These are phyloP conservation scores for Drosophila rubida DNA, from an alignment of 2,888 invertebrate species.

Conservation along the genomic window DNA sequence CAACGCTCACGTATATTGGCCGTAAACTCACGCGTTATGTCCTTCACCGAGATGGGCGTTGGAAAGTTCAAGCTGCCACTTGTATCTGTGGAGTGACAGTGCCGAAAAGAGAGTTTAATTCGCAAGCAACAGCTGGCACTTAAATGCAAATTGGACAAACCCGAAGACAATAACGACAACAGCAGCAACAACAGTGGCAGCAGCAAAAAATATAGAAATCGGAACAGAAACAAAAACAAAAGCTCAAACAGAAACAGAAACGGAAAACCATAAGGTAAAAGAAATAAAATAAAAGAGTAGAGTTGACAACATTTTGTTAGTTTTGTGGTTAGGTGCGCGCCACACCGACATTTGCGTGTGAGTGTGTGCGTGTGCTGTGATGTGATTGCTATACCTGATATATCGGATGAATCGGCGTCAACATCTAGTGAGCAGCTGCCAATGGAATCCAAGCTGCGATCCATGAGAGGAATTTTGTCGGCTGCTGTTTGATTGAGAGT, in stretches of 20 bases:
- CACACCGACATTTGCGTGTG: constrained; percentile 2
- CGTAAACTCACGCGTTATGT: constrained; percentile 87
- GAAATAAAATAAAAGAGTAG: constrained; percentile 12
- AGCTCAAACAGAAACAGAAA: constrained; percentile 17
- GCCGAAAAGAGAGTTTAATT: background rate
- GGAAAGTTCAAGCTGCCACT: constrained; percentile 88
- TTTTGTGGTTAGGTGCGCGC: constrained; percentile 40
- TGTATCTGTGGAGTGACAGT: constrained; percentile 83
- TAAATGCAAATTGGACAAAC: constrained; percentile 32
- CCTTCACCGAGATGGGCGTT: constrained; percentile 87
- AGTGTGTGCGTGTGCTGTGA: constrained; percentile 2
- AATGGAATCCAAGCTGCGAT: constrained; percentile 92
- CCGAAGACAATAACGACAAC: constrained; percentile 10
- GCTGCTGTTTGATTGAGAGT: constrained; percentile 35
- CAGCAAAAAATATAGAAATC: constrained; percentile 29
- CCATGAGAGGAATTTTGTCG: constrained; percentile 86
- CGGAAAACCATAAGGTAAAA: constrained; percentile 8
- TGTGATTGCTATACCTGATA: constrained; percentile 87
- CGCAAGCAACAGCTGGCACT: background rate
- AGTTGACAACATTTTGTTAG: constrained; percentile 17
- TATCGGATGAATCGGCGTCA: constrained; percentile 90
- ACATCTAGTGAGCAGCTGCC: constrained; percentile 95
- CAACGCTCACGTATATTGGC: constrained; percentile 87
- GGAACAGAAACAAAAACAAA: constrained; percentile 8
- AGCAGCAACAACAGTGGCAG: background rate